Conservation (phyloP, 2,113 vertebrate species). For the Acrocephalus kingi region DNA sequence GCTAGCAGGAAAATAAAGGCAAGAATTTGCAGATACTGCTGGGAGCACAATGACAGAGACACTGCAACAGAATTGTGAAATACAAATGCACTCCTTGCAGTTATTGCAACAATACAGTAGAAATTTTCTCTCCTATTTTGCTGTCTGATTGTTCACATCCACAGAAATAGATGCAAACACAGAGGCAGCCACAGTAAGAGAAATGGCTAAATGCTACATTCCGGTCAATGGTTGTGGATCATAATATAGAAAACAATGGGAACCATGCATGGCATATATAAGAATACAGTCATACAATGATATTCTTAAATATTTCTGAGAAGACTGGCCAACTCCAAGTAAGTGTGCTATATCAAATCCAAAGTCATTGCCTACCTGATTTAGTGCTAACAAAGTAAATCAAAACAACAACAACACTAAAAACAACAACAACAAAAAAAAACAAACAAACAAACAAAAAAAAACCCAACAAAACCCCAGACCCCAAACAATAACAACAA, state of each 20-base stretch:
- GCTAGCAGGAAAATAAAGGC: neutral
- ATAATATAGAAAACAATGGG: neutral
- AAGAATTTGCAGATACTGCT: neutral
- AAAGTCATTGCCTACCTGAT: neutral
- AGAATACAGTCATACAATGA: neutral
- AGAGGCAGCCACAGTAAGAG: neutral
- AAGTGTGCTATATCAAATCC: neutral
- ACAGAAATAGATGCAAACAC: neutral
- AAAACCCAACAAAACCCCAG: neutral
- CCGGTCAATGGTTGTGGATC: neutral
- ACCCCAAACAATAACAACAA: no score
- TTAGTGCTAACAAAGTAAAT: neutral
- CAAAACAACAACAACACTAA: neutral
- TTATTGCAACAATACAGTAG: neutral
- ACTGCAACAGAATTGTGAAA: neutral
- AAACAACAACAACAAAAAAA: neutral
- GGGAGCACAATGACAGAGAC: neutral
- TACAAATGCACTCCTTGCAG: fast-evolving
- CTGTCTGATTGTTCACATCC: neutral
- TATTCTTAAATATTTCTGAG: neutral
- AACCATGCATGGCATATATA: neutral
- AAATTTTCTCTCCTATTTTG: neutral
- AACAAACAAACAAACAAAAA: no score
- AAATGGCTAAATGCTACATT: neutral
- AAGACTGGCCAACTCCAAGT: neutral